Base-by-base conservation (phyloP, 1,140 invertebrate species). In the Dolichoris vasculosae region DNA sequence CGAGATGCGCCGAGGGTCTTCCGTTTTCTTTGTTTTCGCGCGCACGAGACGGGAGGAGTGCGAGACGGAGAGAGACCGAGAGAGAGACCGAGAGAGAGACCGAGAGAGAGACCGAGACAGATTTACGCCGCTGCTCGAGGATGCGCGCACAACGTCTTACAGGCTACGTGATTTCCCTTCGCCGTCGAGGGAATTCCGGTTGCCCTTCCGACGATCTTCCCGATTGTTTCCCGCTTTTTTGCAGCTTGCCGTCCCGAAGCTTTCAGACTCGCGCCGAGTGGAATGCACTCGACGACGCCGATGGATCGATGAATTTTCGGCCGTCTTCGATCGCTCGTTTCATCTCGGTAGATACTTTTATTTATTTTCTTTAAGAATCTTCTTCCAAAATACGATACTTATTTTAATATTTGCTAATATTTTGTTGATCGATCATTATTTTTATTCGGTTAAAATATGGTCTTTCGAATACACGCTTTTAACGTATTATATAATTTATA, bases 181-280 rank as follows among this genome's bases (percentile, higher is more conserved):
- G 38, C 17, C 69, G 67, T 7, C 15, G 38, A 73, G 69, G 40
- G 69, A 40, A 40, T 73, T 40, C 69, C 40, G 69, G 38, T 73
- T 43, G 69, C 32, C 38, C 40, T 43, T 73, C 69, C 38, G 38
- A 73, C 38, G 38, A 43, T 20, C 23, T 26, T 26, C 13, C 23
- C 32, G 69, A 73, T 73, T 73, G 69, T 73, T 73, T 73, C 38
- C 40, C 69, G 69, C 38, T 43, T 73, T 73, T 73, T 73, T 73
- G 55, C 55, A 23, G 23, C 3, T 26, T 13, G 55, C 20, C 4
- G 7, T 26, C 9, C 23, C 23, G 23, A 46, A 26, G 55, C 2
- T 59, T 26, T 26, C 23, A 26, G 55, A 59, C 38, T 0, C 40
- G n/a, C 40, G 38, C 40, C 23, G 0, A 17, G 38, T 43, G 69